Evolutionary conservation across 2,797 vertebrate species (phyloP).

Genomic region (Hydrophis major): DNA sequence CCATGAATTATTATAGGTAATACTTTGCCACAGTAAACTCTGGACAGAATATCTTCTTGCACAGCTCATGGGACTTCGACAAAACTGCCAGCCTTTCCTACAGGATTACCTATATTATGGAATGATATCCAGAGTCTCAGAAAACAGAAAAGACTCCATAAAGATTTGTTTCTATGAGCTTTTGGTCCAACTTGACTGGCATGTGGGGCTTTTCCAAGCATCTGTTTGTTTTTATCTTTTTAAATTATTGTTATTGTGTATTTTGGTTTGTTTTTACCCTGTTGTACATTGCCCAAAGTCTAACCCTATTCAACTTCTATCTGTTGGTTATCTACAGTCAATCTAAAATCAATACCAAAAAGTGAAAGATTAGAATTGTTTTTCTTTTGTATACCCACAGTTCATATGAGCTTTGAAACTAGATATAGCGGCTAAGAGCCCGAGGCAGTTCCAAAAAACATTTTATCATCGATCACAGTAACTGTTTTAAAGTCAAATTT

Average conservation of each 20-base stretch:
- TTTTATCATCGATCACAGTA: constrained; percentile 47
- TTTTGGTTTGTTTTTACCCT: not conserved
- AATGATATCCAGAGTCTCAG: not conserved
- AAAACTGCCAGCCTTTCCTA: not conserved
- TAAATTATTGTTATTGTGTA: not conserved
- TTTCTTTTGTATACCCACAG: not conserved
- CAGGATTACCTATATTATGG: not conserved
- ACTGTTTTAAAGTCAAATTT: not conserved
- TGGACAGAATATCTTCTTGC: not conserved
- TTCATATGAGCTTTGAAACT: constrained; percentile 53
- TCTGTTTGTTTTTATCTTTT: not conserved
- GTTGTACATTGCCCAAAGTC: not conserved
- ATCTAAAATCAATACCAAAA: constrained; percentile 62
- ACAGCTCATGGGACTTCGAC: not conserved
- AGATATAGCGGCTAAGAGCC: constrained; percentile 48
- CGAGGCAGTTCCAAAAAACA: constrained; percentile 53
- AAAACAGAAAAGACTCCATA: not conserved
- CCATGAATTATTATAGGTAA: not conserved
- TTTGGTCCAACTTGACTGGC: not conserved
- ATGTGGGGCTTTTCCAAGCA: not conserved
- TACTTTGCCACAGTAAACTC: not conserved
- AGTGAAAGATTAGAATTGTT: constrained; percentile 36
- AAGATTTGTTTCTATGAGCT: not conserved
- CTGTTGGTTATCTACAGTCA: constrained; percentile 88
- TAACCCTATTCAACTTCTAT: constrained; percentile 38